Conservation (phyloP, 1,140 invertebrate species). For the Delia radicum region DNA sequence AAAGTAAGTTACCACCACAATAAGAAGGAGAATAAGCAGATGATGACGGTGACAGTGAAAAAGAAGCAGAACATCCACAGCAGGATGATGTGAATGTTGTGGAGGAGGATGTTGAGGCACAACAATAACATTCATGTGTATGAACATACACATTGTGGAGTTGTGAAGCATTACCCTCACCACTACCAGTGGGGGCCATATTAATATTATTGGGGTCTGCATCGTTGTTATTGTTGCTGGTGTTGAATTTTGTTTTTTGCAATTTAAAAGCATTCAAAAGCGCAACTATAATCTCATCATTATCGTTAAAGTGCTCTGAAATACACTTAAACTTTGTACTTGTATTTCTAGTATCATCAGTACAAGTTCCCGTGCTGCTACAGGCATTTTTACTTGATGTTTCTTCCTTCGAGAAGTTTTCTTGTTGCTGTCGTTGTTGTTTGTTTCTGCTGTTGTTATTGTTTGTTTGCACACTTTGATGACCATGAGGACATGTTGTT, state of each 20-base stretch:
- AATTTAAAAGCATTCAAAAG: slow-evolving; percentile 57
- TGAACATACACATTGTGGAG: too few species aligned
- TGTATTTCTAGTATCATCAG: neutral
- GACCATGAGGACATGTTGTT: neutral
- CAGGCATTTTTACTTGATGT: neutral
- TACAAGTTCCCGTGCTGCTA: neutral
- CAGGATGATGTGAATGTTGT: too few species aligned
- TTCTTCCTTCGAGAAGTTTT: neutral
- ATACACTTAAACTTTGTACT: slow-evolving; percentile 15
- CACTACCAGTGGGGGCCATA: slow-evolving; percentile 5
- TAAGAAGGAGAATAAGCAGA: neutral
- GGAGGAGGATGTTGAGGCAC: too few species aligned
- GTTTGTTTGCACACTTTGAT: neutral
- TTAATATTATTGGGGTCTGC: neutral
- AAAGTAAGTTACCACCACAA: slow-evolving; percentile 17
- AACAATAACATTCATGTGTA: neutral
- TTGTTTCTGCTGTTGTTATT: neutral
- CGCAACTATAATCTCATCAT: slow-evolving; percentile 54
- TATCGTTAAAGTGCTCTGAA: slow-evolving; percentile 42
- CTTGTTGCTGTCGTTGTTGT: neutral
- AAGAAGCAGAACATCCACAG: too few species aligned
- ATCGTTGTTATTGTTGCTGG: slow-evolving; percentile 36
- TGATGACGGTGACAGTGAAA: too few species aligned
- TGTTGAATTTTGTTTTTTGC: slow-evolving; percentile 47
- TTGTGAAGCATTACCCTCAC: too few species aligned